Percentiles rank a stretch among this genome's conserved stretches.
phyloP scores from a whole-genome alignment of 1,140 invertebrate genomes.

The Anoplophora glabripennis region DNA sequence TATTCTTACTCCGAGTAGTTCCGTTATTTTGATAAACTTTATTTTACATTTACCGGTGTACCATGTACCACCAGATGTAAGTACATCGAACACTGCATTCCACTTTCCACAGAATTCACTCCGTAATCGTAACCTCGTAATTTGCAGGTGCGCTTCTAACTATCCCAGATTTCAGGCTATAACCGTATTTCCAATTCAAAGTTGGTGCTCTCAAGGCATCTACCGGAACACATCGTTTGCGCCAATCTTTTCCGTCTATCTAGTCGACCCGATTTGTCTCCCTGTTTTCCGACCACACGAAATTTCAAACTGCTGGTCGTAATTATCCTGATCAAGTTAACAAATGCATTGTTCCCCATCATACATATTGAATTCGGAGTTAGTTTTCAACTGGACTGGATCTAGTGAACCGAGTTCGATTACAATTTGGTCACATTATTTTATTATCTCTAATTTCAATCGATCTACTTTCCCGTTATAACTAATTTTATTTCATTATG shows the following conservation, averaged over 20 bases:
- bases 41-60: no score
- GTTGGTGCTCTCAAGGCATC: background rate
- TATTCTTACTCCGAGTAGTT: no score
- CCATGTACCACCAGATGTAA: no score
- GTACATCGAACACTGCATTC: background rate
- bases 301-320: background rate
- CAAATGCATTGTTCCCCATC: conserved; percentile 6
- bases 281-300: conserved; percentile 1
- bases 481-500: conserved; percentile 13
- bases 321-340: conserved; percentile 7
- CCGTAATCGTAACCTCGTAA: conserved; percentile 1
- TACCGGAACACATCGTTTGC: background rate
- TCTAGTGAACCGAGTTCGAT: conserved; percentile 6
- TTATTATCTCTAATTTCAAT: conserved; percentile 11
- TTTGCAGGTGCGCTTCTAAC: conserved; percentile 2
- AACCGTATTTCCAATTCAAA: conserved; percentile 14
- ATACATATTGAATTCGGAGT: background rate
- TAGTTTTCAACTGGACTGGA: conserved; percentile 13
- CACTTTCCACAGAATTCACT: conserved; percentile 5
- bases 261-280: background rate
- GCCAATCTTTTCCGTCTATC: background rate
- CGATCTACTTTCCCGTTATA: background rate
- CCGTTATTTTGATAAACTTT: no score
- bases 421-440: conserved; percentile 4
- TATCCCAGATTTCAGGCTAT: conserved; percentile 2